Conservation (phyloP, 2,113 vertebrate species). For the Turdus rufiventris region DNA sequence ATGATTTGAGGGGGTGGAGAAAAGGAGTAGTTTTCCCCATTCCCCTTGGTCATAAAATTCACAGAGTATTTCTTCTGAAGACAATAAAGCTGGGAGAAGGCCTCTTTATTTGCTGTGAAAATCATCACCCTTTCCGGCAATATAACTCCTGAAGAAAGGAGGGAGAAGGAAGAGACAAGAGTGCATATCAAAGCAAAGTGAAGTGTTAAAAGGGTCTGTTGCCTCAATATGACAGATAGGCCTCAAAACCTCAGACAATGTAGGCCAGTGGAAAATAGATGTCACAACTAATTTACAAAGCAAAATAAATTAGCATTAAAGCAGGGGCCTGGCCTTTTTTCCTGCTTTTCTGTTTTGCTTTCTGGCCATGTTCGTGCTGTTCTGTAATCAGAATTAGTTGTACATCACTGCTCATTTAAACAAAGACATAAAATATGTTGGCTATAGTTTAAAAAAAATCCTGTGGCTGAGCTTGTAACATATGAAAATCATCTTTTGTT, state of each 20-base stretch:
- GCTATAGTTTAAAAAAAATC: background rate
- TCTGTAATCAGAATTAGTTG: background rate
- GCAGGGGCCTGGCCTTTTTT: constrained; percentile 70
- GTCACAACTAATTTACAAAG: constrained; percentile 78
- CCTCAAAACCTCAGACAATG: constrained; percentile 78
- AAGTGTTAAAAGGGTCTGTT: constrained; percentile 83
- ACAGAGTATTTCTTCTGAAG: constrained; percentile 68
- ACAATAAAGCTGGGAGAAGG: constrained; percentile 73
- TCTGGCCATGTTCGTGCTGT: background rate
- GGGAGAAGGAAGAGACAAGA: constrained; percentile 76
- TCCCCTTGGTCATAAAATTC: constrained; percentile 48
- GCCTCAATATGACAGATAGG: constrained; percentile 85
- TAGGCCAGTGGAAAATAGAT: constrained; percentile 73
- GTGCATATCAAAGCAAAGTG: constrained; percentile 89
- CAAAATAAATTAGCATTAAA: constrained; percentile 80
- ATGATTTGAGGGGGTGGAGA: constrained; percentile 43
- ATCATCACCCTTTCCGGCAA: constrained; percentile 83
- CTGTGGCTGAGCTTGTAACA: background rate
- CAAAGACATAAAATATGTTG: background rate
- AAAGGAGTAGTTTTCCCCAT: constrained; percentile 45
- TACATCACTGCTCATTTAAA: background rate
- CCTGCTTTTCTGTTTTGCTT: constrained; percentile 23
- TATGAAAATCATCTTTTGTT: background rate
- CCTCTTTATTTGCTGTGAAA: constrained; percentile 86
- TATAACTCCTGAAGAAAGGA: constrained; percentile 81